Evolutionary conservation across 2,113 vertebrate species (phyloP), one percentile per base, ranked within the genome.

Genomic region (Heptranchias perlo): DNA sequence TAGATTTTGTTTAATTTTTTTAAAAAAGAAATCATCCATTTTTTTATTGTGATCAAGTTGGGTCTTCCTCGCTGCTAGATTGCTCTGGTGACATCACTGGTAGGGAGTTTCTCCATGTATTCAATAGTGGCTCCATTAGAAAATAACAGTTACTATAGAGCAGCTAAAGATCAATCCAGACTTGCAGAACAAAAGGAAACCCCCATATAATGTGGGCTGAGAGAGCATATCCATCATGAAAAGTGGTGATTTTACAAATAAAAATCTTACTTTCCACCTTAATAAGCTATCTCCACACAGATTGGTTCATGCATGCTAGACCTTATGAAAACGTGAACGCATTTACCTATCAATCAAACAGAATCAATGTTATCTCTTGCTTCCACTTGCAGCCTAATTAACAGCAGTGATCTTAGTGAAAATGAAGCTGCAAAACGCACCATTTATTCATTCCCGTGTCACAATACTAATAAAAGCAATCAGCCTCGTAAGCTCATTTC

Each of bases 261-360:
- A 35, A 28, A 14, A 87, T 91, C 3, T 10, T 91, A 91, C 87
- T 11, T 28, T 91, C 28, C 52, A 91, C 52, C 31, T 58, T 91
- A 31, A 61, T 61, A 91, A 91, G 61, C 54, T 91, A 61, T n/a
- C 28, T 52, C 13, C 87, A 35, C 13, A 13, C 0, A 28, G 87
- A 35, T 6, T 91, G 52, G 13, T 91, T n/a, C 87, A 35, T 54
- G 28, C 31, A 5, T n/a, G 31, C 49, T 28, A 4, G 11, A 91
- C 52, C 28, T n/a, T 91, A 35, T 91, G 61, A 94, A 58, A 65
- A 65, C 54, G n/a, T 44, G 91, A 64, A 44, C 35, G 6, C 16
- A 44, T 94, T 94, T 65, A 47, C 61, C 92, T 65, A 67, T 94
- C 49, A 65, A 67, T 94, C 92, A 47, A 94, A 64, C 61, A 65